Percentiles rank a stretch among this genome's conserved stretches.
phyloP scores from a whole-genome alignment of 2,797 vertebrate genomes.

The Tapirus indicus region DNA sequence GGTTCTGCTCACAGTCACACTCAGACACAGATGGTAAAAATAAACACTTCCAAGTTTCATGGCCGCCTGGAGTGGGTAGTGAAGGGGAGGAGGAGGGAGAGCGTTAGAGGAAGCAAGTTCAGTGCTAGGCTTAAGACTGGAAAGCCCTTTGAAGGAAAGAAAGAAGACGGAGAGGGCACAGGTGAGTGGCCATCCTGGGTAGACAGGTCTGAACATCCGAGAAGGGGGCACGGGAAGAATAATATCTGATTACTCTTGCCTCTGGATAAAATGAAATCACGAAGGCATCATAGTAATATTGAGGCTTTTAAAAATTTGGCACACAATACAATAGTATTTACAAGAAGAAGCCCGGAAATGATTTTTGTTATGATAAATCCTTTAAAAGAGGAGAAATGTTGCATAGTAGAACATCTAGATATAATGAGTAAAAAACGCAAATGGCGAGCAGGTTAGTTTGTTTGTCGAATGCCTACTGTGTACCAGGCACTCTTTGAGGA shows the following conservation, averaged over 20 bases:
- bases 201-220: not conserved
- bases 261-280: not conserved
- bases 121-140: not conserved
- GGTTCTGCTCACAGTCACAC: constrained; percentile 28
- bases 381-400: constrained; percentile 32
- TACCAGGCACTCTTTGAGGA: not conserved
- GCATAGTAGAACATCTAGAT: not conserved
- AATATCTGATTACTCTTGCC: not conserved
- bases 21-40: constrained; percentile 69
- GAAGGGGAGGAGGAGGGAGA: not conserved
- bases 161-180: not conserved
- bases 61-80: not conserved
- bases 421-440: constrained; percentile 11
- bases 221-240: not conserved
- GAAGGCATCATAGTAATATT: not conserved
- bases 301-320: not conserved
- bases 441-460: not conserved
- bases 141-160: not conserved
- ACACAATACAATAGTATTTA: not conserved
- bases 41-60: constrained; percentile 47
- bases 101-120: not conserved
- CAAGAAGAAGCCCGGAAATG: constrained; percentile 36
- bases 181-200: not conserved
- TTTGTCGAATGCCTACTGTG: not conserved
- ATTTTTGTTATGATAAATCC: not conserved